Evolutionary conservation across 2,888 invertebrate species (phyloP).

Genomic region (Eupithecia dodoneata): DNA sequence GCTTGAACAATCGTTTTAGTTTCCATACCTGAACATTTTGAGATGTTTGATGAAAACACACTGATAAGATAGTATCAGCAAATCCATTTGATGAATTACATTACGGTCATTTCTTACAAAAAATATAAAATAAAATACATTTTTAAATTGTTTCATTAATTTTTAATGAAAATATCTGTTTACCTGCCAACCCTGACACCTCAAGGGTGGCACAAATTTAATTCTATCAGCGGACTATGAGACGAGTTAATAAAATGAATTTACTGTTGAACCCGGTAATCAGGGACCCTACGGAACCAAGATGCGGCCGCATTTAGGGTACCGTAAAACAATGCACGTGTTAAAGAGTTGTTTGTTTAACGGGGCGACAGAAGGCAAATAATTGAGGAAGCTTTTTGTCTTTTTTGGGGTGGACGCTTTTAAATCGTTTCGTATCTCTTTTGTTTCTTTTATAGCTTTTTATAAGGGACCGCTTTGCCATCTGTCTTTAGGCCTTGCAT

Average conservation of each 20-base stretch:
- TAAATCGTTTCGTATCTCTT: conserved; percentile 57
- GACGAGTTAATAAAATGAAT: conserved; percentile 83
- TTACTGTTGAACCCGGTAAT: conserved; percentile 72
- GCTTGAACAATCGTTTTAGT: background rate
- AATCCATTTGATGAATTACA: background rate
- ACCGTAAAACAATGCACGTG: conserved; percentile 73
- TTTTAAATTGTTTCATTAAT: background rate
- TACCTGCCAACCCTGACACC: conserved; percentile 60
- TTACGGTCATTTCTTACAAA: background rate
- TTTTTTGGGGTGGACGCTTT: conserved; percentile 56
- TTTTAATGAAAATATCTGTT: background rate
- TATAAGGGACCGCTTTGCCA: conserved; percentile 35
- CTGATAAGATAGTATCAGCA: background rate
- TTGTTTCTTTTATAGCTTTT: conserved; percentile 37
- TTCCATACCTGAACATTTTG: background rate
- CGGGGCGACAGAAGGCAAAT: conserved; percentile 74
- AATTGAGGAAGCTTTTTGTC: conserved; percentile 67
- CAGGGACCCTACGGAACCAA: conserved; percentile 59
- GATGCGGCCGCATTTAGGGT: conserved; percentile 63
- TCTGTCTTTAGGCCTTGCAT: conserved; percentile 33
- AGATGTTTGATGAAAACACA: background rate
- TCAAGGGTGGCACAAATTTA: conserved; percentile 75
- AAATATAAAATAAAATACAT: background rate
- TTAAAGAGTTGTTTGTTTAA: conserved; percentile 75
- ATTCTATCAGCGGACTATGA: conserved; percentile 82